Evolutionary conservation across 2,888 invertebrate species (phyloP), one percentile per base, ranked within the genome.

Genomic region (Linnaemya vulpina): DNA sequence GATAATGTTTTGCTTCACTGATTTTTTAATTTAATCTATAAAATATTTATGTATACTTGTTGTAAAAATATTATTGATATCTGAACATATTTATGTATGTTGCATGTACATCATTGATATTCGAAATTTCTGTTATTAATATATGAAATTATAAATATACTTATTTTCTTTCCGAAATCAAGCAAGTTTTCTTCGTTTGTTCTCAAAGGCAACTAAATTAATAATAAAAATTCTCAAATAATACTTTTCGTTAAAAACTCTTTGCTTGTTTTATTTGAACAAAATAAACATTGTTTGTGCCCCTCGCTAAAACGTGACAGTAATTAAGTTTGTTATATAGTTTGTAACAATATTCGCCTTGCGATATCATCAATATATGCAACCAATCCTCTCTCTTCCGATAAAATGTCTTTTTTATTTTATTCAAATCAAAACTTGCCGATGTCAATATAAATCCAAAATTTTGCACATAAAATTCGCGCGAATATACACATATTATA

Each of bases 121-220:
- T 22, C 30, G 40, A 40, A 17, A 30, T 74, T 60, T 30, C 0
- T 8, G 5, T 30, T 77, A 11, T 22, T 17, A 46, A 70, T 35
- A 30, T 82, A 8, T 58, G 62, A 20, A 35, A 62, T 53, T 60
- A 46, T 53, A 35, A 10, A 38, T 46, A 38, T 51, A n/a, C n/a
- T n/a, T n/a, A n/a, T 60, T 51, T 63, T 73, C 49, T 51, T 15
- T 71, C 76, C 82, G 82, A 51, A 51, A 40, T n/a, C 43, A 40
- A 55, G 53, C 65, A 75, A 75, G 58, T 74, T 70, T 75, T 53
- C 81, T 53, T 78, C 65, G 58, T 71, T 74, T 78, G 63, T 71
- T 74, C 58, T 10, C 46, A 55, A 38, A 49, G 49, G 30, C 63
- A 60, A 79, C 85, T 82, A 49, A 85, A 53, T 60, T 51, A 38